A percentile compares a stretch with the other conserved stretches of the same genome.
These are phyloP conservation scores for Amphipyra tragopoginis DNA, from an alignment of 2,888 invertebrate species.

Conservation along the genomic window DNA sequence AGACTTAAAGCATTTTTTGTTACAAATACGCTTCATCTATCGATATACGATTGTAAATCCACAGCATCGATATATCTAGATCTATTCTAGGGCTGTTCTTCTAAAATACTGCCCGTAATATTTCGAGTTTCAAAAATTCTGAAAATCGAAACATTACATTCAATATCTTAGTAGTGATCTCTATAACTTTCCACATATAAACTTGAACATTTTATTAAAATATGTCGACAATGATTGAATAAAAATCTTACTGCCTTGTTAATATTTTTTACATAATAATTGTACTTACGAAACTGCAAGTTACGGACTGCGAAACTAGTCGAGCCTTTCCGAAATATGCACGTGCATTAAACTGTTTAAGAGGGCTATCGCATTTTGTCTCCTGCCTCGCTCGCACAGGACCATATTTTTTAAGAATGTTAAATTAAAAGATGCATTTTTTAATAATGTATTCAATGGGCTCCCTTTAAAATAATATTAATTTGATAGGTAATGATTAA, in stretches of 20 bases:
- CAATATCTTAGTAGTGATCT: constrained; percentile 20
- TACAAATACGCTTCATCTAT: constrained; percentile 20
- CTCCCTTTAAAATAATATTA: too few relatives aligned
- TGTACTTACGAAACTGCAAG: too few relatives aligned
- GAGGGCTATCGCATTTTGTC: too few relatives aligned
- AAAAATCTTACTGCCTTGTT: constrained; percentile 16
- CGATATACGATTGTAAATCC: constrained; percentile 28
- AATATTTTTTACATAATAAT: too few relatives aligned
- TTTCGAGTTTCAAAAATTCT: constrained; percentile 29
- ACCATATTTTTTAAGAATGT: too few relatives aligned
- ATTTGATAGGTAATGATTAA: too few relatives aligned
- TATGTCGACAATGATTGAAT: constrained; percentile 8
- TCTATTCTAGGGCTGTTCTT: constrained; percentile 23
- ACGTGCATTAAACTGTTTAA: too few relatives aligned
- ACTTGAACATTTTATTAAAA: constrained; percentile 22
- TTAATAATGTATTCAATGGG: too few relatives aligned
- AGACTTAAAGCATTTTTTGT: constrained; percentile 37
- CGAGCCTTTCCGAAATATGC: too few relatives aligned
- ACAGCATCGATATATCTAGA: constrained; percentile 39
- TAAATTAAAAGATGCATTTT: too few relatives aligned
- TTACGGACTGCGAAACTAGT: too few relatives aligned
- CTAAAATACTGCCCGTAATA: constrained; percentile 34
- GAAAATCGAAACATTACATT: constrained; percentile 32
- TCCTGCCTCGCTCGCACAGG: too few relatives aligned
- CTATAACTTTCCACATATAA: constrained; percentile 19